A percentile compares a stretch with the other conserved stretches of the same genome.
phyloP scores from a whole-genome alignment of 2,113 vertebrate species.

The Pluvialis apricaria region DNA sequence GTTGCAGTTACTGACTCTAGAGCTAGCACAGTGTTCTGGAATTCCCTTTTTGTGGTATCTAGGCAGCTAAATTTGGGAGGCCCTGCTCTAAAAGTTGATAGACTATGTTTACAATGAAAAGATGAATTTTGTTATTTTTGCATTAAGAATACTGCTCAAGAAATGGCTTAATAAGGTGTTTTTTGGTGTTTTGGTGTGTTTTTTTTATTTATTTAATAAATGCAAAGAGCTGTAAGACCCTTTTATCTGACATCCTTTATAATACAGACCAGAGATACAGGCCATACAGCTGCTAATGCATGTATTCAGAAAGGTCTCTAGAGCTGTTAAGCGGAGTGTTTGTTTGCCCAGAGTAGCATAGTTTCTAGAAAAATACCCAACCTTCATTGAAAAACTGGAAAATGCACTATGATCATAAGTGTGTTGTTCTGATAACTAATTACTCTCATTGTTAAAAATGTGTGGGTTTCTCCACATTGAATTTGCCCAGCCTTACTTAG shows the following conservation, averaged over 20 bases:
- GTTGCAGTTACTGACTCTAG: background rate
- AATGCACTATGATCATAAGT: background rate
- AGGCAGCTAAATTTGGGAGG: background rate
- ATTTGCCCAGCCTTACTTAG: background rate
- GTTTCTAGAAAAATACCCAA: background rate
- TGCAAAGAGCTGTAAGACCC: rapidly evolving
- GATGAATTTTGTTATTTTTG: background rate
- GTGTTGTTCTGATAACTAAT: background rate
- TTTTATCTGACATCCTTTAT: background rate
- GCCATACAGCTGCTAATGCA: background rate
- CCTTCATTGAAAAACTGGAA: background rate
- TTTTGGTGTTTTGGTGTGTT: no score
- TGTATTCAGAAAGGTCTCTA: background rate
- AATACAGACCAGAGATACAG: background rate
- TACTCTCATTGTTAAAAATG: background rate
- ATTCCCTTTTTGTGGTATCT: background rate
- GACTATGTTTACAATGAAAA: background rate
- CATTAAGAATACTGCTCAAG: background rate
- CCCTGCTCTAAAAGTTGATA: background rate
- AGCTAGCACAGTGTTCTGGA: background rate
- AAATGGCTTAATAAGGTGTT: background rate
- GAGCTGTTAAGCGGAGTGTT: background rate
- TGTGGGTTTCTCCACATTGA: background rate
- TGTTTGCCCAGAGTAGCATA: background rate
- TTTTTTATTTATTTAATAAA: background rate